phyloP scores from a whole-genome alignment of 2,113 vertebrate genomes.

The Protomyctophum bolini region DNA sequence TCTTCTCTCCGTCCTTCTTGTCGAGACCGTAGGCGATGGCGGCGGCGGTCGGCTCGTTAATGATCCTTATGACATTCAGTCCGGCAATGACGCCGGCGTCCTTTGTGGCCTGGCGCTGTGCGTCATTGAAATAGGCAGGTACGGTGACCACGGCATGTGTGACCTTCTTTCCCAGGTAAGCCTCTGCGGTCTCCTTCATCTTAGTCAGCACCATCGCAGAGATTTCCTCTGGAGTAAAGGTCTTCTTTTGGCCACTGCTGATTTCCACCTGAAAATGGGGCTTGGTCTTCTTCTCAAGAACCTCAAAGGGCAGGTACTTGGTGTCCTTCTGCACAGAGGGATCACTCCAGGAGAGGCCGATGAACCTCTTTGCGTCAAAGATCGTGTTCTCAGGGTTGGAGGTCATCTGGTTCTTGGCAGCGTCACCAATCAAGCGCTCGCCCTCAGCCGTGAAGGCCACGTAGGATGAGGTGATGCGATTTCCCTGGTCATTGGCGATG shows the following conservation, averaged over 20 bases:
- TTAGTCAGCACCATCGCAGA: slow-evolving; percentile 98
- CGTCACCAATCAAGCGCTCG: slow-evolving; percentile 86
- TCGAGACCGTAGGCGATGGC: slow-evolving; percentile 97
- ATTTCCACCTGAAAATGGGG: slow-evolving; percentile 96
- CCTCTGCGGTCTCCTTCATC: slow-evolving; percentile 99
- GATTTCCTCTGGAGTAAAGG: slow-evolving; percentile 97
- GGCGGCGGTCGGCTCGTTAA: slow-evolving; percentile 98
- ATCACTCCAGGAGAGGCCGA: slow-evolving; percentile 91
- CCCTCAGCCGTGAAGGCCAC: slow-evolving; percentile 95
- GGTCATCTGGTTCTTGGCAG: slow-evolving; percentile 84
- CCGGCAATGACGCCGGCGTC: slow-evolving; percentile 96
- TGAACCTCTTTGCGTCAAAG: slow-evolving; percentile 94
- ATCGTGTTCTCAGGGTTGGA: slow-evolving; percentile 97
- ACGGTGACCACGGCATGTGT: slow-evolving; percentile 98
- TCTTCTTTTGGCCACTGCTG: slow-evolving; percentile 89
- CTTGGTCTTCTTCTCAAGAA: slow-evolving; percentile 94
- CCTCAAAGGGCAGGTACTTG: slow-evolving; percentile 95
- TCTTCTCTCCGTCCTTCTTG: slow-evolving; percentile 95
- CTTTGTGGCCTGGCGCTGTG: slow-evolving; percentile 97
- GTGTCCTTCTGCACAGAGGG: slow-evolving; percentile 92
- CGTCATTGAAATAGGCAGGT: slow-evolving; percentile 97
- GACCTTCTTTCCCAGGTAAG: slow-evolving; percentile 95
- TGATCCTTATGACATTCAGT: slow-evolving; percentile 95
- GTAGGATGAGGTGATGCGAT: slow-evolving; percentile 96
- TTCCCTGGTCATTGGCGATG: slow-evolving; percentile 97